Conservation (phyloP, 2,797 vertebrate species). For the Microctenopoma lineatum region DNA sequence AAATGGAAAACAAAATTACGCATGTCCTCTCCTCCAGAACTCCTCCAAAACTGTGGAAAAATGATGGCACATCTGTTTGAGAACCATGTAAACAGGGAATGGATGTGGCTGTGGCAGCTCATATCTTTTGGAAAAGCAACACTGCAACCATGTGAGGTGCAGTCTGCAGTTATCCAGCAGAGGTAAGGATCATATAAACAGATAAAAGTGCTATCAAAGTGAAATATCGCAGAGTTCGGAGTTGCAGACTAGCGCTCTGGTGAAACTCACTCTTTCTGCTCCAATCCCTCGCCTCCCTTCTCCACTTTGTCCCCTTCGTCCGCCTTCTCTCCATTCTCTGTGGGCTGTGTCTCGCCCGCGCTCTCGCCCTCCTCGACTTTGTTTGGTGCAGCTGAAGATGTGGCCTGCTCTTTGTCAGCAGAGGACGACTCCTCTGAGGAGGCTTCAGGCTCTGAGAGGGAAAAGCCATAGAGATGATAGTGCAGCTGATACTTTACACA, state of each 20-base stretch:
- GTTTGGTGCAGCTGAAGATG: slow-evolving; percentile 80
- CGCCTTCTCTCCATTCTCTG: slow-evolving; percentile 76
- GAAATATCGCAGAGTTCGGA: slow-evolving; percentile 77
- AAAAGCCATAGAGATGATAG: not conserved
- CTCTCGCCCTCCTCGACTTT: slow-evolving; percentile 69
- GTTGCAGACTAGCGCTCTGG: slow-evolving; percentile 35
- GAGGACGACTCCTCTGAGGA: slow-evolving; percentile 90
- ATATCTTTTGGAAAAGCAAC: slow-evolving; percentile 59
- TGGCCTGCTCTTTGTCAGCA: slow-evolving; percentile 85
- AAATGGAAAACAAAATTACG: not conserved
- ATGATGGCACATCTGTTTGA: slow-evolving; percentile 29
- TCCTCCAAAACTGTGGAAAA: slow-evolving; percentile 48
- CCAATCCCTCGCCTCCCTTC: slow-evolving; percentile 46
- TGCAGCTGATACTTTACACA: too few relatives aligned
- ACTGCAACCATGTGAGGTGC: slow-evolving; percentile 44
- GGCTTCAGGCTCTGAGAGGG: slow-evolving; percentile 84
- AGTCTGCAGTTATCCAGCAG: slow-evolving; percentile 64
- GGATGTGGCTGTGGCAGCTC: slow-evolving; percentile 50
- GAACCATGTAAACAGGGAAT: slow-evolving; percentile 20
- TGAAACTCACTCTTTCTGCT: slow-evolving; percentile 80
- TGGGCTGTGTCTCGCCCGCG: slow-evolving; percentile 27
- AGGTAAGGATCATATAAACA: slow-evolving; percentile 73
- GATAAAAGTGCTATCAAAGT: slow-evolving; percentile 79
- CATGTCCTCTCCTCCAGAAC: slow-evolving; percentile 43
- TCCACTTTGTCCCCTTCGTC: slow-evolving; percentile 66